Base-by-base conservation (phyloP, 2,888 invertebrate genomes). In the Parasteatoda lunata region DNA sequence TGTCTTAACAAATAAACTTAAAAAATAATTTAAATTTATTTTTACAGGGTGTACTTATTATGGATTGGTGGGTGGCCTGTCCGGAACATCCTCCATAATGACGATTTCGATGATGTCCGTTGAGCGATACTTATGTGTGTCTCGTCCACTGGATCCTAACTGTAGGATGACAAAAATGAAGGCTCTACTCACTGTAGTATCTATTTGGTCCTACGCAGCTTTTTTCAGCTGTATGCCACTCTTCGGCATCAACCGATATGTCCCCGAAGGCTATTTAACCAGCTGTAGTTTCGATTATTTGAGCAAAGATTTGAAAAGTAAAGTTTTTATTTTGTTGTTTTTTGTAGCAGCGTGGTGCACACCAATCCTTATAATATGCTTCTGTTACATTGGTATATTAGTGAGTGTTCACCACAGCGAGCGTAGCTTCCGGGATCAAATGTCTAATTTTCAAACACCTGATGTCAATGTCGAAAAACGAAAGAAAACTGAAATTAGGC, bases 241-340 rank as follows among this genome's bases (percentile, higher is more conserved):
- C 0, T 93, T 96, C 69, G 95, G 96, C 8, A 93, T 95, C 89
- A 95, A 95, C 47, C 93, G 93, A 59, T 97, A 96, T 92, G 95
- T 96, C 15, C 96, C 96, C 6, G 97, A 97, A 91, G 96, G 96
- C 3, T 96, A 94, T 91, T 93, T 96, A 86, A 96, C 96, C 45
- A 95, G 95, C 90, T 97, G 97, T 92, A 95, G 96, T 90, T 97
- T 96, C 91, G 96, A 97, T 92, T 97, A 97, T 91, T 93, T 97
- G 73, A 94, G 95, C 0, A 94, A 91, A 49, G 94, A 94, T 79
- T 90, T 92, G 0, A 91, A 91, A 0, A 94, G 94, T 0, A 94
- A 94, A 76, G 93, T 94, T 86, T 97, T 95, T 91, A 96, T 96
- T 91, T 94, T 96, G 89, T 91, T 94, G 5, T 95, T 95, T 91